Evolutionary conservation across 2,888 invertebrate genomes (phyloP).

Genomic region (Chymomyza fuscimana): DNA sequence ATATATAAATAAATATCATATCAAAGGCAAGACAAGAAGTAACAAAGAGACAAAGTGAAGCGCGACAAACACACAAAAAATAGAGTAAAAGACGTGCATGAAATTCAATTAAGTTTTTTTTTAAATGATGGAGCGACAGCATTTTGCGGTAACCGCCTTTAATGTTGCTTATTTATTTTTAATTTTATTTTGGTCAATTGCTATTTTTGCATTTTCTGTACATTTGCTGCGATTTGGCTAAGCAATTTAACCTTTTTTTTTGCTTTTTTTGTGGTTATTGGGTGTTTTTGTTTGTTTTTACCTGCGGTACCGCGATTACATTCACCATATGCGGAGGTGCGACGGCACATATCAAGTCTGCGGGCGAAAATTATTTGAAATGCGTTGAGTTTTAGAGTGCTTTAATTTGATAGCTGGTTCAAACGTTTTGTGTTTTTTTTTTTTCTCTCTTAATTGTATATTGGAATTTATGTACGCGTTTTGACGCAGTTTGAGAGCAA

Average conservation of each 20-base stretch:
- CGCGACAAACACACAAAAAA: conserved; percentile 1
- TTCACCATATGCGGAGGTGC: conserved; percentile 95
- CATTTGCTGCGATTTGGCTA: conserved; percentile 40
- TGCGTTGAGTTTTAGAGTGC: conserved; percentile 64
- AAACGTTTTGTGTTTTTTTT: conserved; percentile 9
- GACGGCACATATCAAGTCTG: conserved; percentile 99
- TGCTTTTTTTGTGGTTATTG: conserved; percentile 31
- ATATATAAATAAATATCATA: conserved; percentile 44
- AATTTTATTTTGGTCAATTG: conserved; percentile 16
- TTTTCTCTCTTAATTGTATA: not conserved
- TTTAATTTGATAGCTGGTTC: conserved; percentile 25
- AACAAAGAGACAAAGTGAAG: conserved; percentile 31
- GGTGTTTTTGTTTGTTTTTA: conserved; percentile 81
- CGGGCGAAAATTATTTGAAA: conserved; percentile 80
- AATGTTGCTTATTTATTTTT: conserved; percentile 49
- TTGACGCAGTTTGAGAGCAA: conserved; percentile 26
- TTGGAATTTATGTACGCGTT: conserved; percentile 25
- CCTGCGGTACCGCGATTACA: conserved; percentile 99
- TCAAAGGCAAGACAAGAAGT: conserved; percentile 13
- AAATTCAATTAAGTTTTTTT: conserved; percentile 67
- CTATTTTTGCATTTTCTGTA: conserved; percentile 57
- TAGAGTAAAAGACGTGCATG: conserved; percentile 65
- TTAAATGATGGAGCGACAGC: conserved; percentile 65
- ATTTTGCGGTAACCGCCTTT: conserved; percentile 66
- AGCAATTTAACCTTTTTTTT: conserved; percentile 1